A percentile compares a stretch with the other conserved stretches of the same genome.
Conservation (phyloP, 2,888 invertebrate species). For the Hololepta plana region DNA sequence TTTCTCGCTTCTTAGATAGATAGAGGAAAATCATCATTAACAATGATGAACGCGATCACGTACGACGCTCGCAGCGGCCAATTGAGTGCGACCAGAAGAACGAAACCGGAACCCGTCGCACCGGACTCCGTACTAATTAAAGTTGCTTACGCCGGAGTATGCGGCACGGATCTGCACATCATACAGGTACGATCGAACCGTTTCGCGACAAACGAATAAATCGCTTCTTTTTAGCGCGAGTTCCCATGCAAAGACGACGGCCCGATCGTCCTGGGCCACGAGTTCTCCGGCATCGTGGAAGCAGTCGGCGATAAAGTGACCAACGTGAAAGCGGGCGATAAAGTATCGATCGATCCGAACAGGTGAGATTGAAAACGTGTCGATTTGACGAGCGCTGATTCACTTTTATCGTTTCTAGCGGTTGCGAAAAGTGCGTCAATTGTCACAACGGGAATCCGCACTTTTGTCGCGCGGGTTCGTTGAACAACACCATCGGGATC, state of each 20-base stretch:
- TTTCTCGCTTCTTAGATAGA: too few species aligned
- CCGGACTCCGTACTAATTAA: slow-evolving; percentile 46
- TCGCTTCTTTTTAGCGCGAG: slow-evolving; percentile 32
- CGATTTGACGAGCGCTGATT: not conserved
- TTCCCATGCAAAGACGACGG: slow-evolving; percentile 40
- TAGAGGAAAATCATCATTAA: too few species aligned
- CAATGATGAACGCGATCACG: too few species aligned
- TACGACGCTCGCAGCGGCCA: too few species aligned
- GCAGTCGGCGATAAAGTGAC: slow-evolving; percentile 36
- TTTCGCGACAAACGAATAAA: not conserved
- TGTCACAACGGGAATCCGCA: slow-evolving; percentile 48
- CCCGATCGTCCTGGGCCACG: slow-evolving; percentile 43
- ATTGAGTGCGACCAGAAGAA: too few species aligned
- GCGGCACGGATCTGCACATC: slow-evolving; percentile 57
- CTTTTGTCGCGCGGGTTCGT: slow-evolving; percentile 39
- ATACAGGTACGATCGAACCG: slow-evolving; percentile 35
- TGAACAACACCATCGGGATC: slow-evolving; percentile 46
- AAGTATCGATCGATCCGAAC: slow-evolving; percentile 51
- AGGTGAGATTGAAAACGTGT: slow-evolving; percentile 29
- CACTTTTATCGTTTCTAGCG: slow-evolving; percentile 24
- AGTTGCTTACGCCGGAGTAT: slow-evolving; percentile 49
- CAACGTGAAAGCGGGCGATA: slow-evolving; percentile 41
- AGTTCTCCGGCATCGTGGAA: slow-evolving; percentile 43
- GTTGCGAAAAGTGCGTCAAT: slow-evolving; percentile 39
- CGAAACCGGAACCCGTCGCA: too few species aligned